These are phyloP conservation scores for Diplodus puntazzo DNA, from an alignment of 2,797 vertebrate species.

Conservation along the genomic window DNA sequence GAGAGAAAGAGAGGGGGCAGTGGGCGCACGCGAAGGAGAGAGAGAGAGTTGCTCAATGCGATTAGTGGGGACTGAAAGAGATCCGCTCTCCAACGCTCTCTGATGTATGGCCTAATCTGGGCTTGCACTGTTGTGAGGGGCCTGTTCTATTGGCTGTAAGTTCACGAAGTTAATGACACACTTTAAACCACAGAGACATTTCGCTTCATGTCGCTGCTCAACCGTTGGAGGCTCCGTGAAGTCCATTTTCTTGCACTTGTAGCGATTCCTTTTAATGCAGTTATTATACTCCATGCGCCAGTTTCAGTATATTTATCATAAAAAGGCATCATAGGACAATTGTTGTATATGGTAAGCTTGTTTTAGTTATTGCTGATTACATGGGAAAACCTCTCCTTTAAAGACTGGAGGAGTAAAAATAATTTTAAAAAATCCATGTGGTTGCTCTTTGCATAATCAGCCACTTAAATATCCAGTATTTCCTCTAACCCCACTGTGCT, in stretches of 20 bases:
- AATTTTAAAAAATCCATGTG: not conserved
- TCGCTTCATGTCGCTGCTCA: conserved; percentile 46
- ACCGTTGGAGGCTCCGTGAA: conserved; percentile 29
- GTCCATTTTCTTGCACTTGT: conserved; percentile 37
- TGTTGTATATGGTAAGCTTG: conserved; percentile 17
- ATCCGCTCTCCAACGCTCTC: conserved; percentile 71
- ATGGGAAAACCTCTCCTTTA: not conserved
- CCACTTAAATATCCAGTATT: conserved; percentile 69
- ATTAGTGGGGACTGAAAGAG: conserved; percentile 78
- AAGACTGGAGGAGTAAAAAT: conserved; percentile 12
- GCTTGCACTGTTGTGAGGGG: conserved; percentile 50
- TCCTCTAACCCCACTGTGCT: conserved; percentile 71
- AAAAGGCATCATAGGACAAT: conserved; percentile 9
- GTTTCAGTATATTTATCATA: conserved; percentile 10
- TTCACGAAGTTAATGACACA: conserved; percentile 73
- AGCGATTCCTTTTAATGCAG: conserved; percentile 15
- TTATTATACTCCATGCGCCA: conserved; percentile 29
- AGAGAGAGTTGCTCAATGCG: conserved; percentile 71
- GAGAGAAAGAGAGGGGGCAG: conserved; percentile 60
- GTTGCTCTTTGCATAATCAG: conserved; percentile 65
- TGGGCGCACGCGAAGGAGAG: conserved; percentile 53
- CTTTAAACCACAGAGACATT: conserved; percentile 52
- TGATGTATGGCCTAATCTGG: conserved; percentile 80
- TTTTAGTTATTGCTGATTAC: conserved; percentile 25
- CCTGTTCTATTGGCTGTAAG: conserved; percentile 55